Conservation (phyloP, 2,888 invertebrate genomes). For the Meghimatium bilineatum region DNA sequence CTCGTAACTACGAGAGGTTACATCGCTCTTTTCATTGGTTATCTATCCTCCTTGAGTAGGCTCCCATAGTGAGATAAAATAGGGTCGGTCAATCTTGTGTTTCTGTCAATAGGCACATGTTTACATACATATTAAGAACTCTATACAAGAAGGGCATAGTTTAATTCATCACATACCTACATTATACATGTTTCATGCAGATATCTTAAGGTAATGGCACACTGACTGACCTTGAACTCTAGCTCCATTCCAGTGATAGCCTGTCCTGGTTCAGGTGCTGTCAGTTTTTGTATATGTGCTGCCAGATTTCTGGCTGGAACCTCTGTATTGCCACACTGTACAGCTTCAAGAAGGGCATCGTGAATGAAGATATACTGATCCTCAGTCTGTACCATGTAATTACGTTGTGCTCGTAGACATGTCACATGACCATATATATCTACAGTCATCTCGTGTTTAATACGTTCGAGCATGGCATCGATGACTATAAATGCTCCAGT, state of each 20-base stretch:
- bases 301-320: constrained; percentile 96
- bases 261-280: constrained; percentile 83
- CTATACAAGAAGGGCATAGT: no score
- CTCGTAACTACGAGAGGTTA: no score
- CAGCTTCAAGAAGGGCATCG: constrained; percentile 96
- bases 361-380: constrained; percentile 99
- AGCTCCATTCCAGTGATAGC: constrained; percentile 76
- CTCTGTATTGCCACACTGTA: constrained; percentile 96
- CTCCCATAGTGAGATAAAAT: no score
- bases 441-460: constrained; percentile 97
- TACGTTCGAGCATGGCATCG: constrained; percentile 98
- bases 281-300: constrained; percentile 94
- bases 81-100: no score
- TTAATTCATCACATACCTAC: no score
- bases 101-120: no score
- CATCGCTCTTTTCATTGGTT: no score
- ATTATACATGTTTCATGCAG: no score
- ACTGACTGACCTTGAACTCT: constrained; percentile 73
- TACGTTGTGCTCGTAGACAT: constrained; percentile 96
- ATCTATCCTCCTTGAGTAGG: no score
- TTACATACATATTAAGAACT: no score
- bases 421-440: constrained; percentile 99
- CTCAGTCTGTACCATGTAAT: constrained; percentile 98
- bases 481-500: constrained; percentile 99
- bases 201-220: background rate